Evolutionary conservation across 2,797 vertebrate species (phyloP).

Genomic region (Hoplostethus atlanticus): DNA sequence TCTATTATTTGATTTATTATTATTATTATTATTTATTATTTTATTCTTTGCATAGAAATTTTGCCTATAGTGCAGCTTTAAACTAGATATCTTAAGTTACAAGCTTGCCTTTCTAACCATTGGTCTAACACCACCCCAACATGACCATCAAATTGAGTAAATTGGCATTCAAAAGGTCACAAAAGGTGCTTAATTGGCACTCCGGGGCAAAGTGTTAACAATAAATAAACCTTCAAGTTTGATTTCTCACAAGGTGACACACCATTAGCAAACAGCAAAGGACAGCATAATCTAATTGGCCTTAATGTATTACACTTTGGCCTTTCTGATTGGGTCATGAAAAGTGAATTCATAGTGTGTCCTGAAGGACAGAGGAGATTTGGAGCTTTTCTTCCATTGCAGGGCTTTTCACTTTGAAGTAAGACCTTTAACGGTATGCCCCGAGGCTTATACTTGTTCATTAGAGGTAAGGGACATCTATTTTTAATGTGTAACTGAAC

Average conservation of each 20-base stretch:
- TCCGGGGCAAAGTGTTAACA: slow-evolving; percentile 35
- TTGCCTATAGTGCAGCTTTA: too few relatives aligned
- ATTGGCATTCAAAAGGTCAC: slow-evolving; percentile 39
- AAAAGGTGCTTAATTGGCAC: slow-evolving; percentile 43
- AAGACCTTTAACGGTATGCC: slow-evolving; percentile 61
- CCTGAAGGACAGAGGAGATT: slow-evolving; percentile 48
- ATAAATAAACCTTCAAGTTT: slow-evolving; percentile 42
- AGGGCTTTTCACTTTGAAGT: slow-evolving; percentile 66
- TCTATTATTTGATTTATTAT: too few relatives aligned
- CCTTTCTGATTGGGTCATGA: slow-evolving; percentile 47
- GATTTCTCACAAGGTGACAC: slow-evolving; percentile 29
- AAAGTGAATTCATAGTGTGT: slow-evolving; percentile 48
- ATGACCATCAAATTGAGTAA: neutral
- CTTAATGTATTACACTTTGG: slow-evolving; percentile 32
- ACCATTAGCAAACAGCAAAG: slow-evolving; percentile 48
- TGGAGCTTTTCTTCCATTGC: slow-evolving; percentile 47
- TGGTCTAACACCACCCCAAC: slow-evolving; percentile 21
- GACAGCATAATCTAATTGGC: neutral
- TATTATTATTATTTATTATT: too few relatives aligned
- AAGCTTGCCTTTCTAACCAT: slow-evolving; percentile 12
- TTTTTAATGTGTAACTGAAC: slow-evolving; percentile 71
- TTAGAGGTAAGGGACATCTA: slow-evolving; percentile 74
- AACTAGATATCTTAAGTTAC: neutral
- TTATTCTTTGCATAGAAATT: too few relatives aligned
- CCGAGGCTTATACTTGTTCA: slow-evolving; percentile 64